These are phyloP conservation scores for Acrocyrtus sp. DNA, from an alignment of 2,888 invertebrate species.

Conservation along the genomic window DNA sequence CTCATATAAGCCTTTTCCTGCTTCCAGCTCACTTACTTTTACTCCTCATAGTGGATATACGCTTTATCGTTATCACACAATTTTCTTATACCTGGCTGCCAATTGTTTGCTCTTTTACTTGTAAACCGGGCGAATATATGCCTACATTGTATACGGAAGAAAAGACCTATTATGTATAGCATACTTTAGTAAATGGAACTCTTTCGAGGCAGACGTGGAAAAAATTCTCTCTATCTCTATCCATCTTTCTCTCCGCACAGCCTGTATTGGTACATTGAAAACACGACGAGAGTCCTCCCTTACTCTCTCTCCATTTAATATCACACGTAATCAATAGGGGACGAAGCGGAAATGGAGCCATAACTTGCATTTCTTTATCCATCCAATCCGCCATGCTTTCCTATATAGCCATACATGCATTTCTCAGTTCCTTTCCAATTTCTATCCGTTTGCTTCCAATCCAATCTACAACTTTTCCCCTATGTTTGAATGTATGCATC, in stretches of 20 bases:
- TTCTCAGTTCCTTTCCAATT: constrained; percentile 9
- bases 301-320: constrained; percentile 38
- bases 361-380: constrained; percentile 50
- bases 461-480: background rate
- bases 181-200: too few species aligned
- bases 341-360: constrained; percentile 52
- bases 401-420: background rate
- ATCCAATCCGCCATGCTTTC: constrained; percentile 16
- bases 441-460: constrained; percentile 9
- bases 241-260: constrained; percentile 4
- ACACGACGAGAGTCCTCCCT: constrained; percentile 19
- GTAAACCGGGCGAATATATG: too few species aligned
- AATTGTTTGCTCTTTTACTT: too few species aligned
- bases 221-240: constrained; percentile 28
- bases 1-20: too few species aligned
- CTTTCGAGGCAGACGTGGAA: constrained; percentile 1
- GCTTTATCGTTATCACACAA: constrained; percentile 28
- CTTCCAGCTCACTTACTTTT: too few species aligned
- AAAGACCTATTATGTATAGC: too few species aligned
- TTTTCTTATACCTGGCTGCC: background rate
- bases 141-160: too few species aligned
- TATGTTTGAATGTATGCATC: constrained; percentile 5
- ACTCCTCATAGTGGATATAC: background rate
- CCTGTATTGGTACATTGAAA: too few species aligned
- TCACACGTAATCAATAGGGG: constrained; percentile 53